Conservation (phyloP, 2,797 vertebrate genomes). For the Silurus aristotelis region DNA sequence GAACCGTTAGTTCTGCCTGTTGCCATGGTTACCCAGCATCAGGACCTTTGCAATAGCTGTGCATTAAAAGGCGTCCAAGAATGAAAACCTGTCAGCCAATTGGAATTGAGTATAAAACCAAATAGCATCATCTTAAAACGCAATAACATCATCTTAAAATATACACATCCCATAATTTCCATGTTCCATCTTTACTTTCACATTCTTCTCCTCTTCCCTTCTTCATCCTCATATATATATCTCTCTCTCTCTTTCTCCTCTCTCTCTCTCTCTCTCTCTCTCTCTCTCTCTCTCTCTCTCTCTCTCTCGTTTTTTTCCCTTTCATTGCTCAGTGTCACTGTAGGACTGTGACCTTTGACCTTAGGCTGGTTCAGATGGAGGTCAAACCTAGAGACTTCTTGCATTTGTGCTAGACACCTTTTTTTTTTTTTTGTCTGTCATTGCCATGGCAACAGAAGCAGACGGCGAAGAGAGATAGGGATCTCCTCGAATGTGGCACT, state of each 20-base stretch:
- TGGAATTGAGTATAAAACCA: background rate
- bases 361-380: conserved; percentile 58
- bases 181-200: background rate
- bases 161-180: background rate
- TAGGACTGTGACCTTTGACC: conserved; percentile 53
- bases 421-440: conserved; percentile 15
- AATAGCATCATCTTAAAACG: too few relatives aligned
- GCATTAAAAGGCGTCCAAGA: background rate
- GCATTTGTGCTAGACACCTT: conserved; percentile 15
- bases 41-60: background rate
- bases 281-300: conserved; percentile 3
- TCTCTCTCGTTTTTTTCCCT: conserved; percentile 32
- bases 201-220: background rate
- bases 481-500: conserved; percentile 39
- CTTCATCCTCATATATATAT: conserved; percentile 39
- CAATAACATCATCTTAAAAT: too few relatives aligned
- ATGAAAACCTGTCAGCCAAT: background rate
- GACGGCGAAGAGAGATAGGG: conserved; percentile 33
- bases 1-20: background rate
- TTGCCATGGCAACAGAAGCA: conserved; percentile 58
- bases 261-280: background rate
- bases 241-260: too few relatives aligned
- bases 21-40: background rate
- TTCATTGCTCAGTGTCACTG: conserved; percentile 56
- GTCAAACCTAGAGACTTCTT: conserved; percentile 50